Base-by-base conservation (phyloP, 2,888 invertebrate genomes). In the Cosmia trapezina region DNA sequence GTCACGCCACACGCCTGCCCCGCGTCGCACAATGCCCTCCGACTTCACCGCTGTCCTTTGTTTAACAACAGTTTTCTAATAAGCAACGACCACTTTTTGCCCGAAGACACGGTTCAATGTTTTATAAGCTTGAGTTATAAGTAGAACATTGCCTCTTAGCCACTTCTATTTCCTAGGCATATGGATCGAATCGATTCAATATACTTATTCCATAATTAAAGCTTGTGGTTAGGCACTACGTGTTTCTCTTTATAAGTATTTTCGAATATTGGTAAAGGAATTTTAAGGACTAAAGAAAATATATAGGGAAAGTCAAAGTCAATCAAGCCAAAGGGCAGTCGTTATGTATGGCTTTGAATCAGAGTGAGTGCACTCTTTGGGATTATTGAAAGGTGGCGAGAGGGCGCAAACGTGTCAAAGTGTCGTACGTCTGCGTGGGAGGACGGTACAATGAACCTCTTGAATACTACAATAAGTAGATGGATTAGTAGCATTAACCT, bases 1-100 rank as follows among this genome's bases (percentile, higher is more conserved):
- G 95, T 95, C 92, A 94, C 92, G 96, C 91, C 85, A 49, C 72
- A 61, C 82, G 72, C 70, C 66, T 61, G 70, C 81, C 82, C 79
- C 87, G 89, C 86, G 78, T 87, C 88, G 91, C 90, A 89, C 92
- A 90, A 89, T 92, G 93, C 92, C 92, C 92, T 92, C 91, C 86
- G 87, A 88, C 88, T 86, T 83, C 83, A 81, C 78, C 72, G 73
- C 87, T 80, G 88, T 89, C 89, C 90, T 91, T 90, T 87, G 84
- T 85, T 85, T 83, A 80, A 81, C 80, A 84, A 81, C 79, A 69
- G 78, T 86, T 86, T 86, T 86, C 86, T 81, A 86, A 85, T 80
- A 78, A 83, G 51, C 69, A 74, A 65, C 63, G 63, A 78, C 70
- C 66, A 76, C 59, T 74, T 86, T 86, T 85, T 87, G 81, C 78